Evolutionary conservation across 1,140 invertebrate species (phyloP).

Genomic region (Polypedilum vanderplanki): DNA sequence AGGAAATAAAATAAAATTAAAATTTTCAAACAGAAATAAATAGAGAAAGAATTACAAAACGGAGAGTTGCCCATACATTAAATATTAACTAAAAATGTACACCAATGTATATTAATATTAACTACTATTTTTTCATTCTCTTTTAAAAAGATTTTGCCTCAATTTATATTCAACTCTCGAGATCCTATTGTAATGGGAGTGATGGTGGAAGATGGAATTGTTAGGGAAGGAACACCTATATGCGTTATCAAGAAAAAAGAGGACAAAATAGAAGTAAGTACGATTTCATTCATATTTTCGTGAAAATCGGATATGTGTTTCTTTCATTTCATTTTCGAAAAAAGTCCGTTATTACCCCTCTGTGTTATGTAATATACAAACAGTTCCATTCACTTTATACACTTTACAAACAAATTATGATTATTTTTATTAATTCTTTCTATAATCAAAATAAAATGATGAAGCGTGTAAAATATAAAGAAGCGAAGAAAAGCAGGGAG

Average conservation of each 20-base stretch:
- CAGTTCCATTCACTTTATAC: too few relatives aligned
- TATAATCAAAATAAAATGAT: too few relatives aligned
- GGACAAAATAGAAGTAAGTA: slow-evolving; percentile 60
- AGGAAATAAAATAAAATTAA: too few relatives aligned
- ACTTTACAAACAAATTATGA: too few relatives aligned
- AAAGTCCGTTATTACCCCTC: too few relatives aligned
- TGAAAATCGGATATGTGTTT: slow-evolving; percentile 30
- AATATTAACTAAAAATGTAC: too few relatives aligned
- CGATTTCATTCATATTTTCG: not conserved
- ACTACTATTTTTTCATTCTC: slow-evolving; percentile 8
- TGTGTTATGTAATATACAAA: too few relatives aligned
- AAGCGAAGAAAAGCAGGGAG: not conserved
- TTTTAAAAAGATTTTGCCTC: slow-evolving; percentile 53
- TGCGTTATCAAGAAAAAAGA: slow-evolving; percentile 81
- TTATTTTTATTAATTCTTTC: too few relatives aligned
- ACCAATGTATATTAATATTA: not conserved
- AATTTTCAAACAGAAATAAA: too few relatives aligned
- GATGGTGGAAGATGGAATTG: slow-evolving; percentile 88
- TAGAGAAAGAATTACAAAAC: too few relatives aligned
- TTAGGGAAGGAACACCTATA: slow-evolving; percentile 93
- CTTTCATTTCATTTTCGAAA: slow-evolving; percentile 30
- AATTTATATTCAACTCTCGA: slow-evolving; percentile 95
- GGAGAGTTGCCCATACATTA: too few relatives aligned
- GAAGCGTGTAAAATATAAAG: too few relatives aligned
- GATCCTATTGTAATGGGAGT: slow-evolving; percentile 98